Evolutionary conservation across 1,140 invertebrate genomes (phyloP), one percentile per base, ranked within the genome.

Genomic region (Calliopsis andreniformis): DNA sequence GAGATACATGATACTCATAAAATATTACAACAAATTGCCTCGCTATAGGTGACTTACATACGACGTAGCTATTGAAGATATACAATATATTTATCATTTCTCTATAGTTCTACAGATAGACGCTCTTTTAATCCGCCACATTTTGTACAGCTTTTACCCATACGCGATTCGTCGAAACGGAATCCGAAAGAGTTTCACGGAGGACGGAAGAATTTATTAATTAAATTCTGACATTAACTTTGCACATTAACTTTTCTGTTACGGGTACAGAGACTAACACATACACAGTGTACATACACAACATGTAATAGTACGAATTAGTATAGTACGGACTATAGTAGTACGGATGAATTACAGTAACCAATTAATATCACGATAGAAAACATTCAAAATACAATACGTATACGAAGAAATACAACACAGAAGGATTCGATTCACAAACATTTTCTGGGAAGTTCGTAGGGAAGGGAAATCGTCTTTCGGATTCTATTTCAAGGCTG

Each of bases 71-170:
- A 72, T 39, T 39, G 28, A 32, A 10, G 62, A 49, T 20, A 23
- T 66, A 39, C 28, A 58, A 43, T 70, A 70, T 61, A 28, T 63
- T n/a, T 16, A 56, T 58, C 51, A 51, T 8, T 49, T 69, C 18
- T 69, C 25, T 76, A 76, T 51, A 23, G 18, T 18, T 23, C 66
- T 69, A 76, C 43, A 39, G 23, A 69, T 68, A 76, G 18, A 56
- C 28, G 39, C 30, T 69, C 23, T 58, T 12, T 43, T 59, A 20
- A 12, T 8, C 47, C 45, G 30, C 71, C 12, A 61, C 51, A 20
- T 32, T 76, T 55, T 59, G 51, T 2, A 58, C 20, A 45, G 0
- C 4, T 5, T 28, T 47, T 47, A 16, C 20, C n/a, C 12, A 2
- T 56, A 56, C 12, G 5, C 6, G 20, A 64, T 20, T 23, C 42